These are phyloP conservation scores for Siniperca knerii DNA, from an alignment of 2,113 vertebrate species.

Conservation along the genomic window DNA sequence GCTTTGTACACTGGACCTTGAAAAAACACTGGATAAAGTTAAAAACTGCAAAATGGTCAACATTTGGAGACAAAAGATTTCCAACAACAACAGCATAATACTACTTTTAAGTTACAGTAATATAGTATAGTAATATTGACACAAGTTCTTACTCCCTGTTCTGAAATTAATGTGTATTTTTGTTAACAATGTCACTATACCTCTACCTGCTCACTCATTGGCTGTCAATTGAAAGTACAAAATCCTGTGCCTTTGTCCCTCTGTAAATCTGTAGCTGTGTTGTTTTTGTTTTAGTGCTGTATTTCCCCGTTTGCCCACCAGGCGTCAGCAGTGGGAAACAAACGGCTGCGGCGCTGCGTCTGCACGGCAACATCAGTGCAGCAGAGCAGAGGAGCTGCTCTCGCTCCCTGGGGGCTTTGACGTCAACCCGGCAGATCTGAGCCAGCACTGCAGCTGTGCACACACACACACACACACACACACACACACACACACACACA, in stretches of 20 bases:
- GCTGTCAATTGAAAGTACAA: not conserved
- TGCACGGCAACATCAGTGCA: conserved; percentile 48
- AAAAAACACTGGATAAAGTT: not conserved
- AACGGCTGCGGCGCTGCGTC: not conserved
- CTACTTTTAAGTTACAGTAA: not conserved
- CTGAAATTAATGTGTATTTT: not conserved
- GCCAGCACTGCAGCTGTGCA: conserved; percentile 51
- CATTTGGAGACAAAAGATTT: not conserved
- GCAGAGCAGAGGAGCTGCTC: conserved; percentile 54
- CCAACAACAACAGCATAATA: not conserved
- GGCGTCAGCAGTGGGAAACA: conserved; percentile 46
- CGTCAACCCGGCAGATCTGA: conserved; percentile 60
- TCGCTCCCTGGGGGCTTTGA: conserved; percentile 50
- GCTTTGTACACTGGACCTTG: too few relatives aligned
- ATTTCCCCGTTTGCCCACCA: conserved; percentile 9
- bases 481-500: not conserved
- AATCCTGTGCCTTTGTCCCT: not conserved
- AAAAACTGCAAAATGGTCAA: not conserved
- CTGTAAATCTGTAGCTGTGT: not conserved
- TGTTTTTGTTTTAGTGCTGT: not conserved
- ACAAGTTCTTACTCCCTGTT: not conserved
- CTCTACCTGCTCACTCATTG: not conserved
- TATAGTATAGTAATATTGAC: not conserved
- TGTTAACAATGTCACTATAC: not conserved
- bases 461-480: conserved; percentile 7